Conservation (phyloP, 23 tunicate genomes). For the Ciona savignyi region DNA sequence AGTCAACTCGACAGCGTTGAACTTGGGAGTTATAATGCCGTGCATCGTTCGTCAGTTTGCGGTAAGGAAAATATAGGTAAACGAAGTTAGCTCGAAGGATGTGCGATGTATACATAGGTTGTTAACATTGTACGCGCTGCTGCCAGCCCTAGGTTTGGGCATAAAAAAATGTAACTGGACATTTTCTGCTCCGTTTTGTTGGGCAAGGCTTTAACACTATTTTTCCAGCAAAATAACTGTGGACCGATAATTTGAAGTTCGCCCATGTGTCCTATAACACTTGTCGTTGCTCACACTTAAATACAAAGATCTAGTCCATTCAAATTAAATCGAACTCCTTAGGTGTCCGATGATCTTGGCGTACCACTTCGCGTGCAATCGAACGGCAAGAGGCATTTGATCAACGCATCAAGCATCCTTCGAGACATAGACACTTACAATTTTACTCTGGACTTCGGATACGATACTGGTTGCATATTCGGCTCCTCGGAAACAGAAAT, state of each 20-base stretch:
- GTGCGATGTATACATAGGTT: neutral
- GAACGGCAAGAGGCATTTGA: neutral
- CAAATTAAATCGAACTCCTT: too few relatives aligned
- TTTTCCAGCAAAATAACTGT: too few relatives aligned
- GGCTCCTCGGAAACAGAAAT: conserved; percentile 17
- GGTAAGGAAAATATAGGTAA: conserved; percentile 3
- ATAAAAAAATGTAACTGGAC: too few relatives aligned
- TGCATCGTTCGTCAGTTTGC: conserved; percentile 22
- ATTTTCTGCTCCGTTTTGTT: too few relatives aligned
- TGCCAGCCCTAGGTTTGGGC: too few relatives aligned
- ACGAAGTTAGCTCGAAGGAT: neutral
- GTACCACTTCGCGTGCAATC: neutral
- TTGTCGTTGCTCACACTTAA: too few relatives aligned
- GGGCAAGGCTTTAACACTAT: too few relatives aligned
- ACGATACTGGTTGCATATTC: conserved; percentile 33
- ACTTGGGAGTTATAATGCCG: conserved; percentile 20
- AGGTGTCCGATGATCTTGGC: conserved; percentile 3
- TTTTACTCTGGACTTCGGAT: conserved; percentile 33
- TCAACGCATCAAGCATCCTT: neutral
- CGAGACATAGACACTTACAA: neutral
- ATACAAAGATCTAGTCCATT: too few relatives aligned
- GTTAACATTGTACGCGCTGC: neutral
- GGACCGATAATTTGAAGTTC: too few relatives aligned
- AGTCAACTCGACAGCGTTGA: neutral
- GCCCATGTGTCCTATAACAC: too few relatives aligned